Evolutionary conservation across 2,797 vertebrate genomes (phyloP).

Genomic region (Xenops minutus): DNA sequence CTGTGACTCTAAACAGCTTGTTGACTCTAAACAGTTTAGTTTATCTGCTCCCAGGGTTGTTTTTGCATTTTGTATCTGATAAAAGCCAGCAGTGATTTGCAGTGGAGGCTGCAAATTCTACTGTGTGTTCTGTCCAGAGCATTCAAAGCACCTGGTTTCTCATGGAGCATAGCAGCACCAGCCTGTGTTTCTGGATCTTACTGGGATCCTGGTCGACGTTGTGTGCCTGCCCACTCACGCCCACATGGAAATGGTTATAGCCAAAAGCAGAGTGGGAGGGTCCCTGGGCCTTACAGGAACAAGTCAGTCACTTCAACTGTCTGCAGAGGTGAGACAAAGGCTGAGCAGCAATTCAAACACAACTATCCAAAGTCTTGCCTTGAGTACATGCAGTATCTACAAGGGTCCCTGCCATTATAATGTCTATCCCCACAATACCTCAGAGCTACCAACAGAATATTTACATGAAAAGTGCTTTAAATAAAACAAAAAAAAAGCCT

Average conservation of each 20-base stretch:
- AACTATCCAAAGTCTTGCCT: neutral
- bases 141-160: neutral
- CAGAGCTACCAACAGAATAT: neutral
- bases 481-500: neutral
- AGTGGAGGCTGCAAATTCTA: neutral
- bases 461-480: neutral
- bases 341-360: neutral
- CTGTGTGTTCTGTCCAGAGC: neutral
- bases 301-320: neutral
- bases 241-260: rapidly evolving
- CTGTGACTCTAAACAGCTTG: neutral
- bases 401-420: neutral
- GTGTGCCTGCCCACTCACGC: neutral
- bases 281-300: neutral
- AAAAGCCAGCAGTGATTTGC: neutral
- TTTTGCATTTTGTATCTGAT: neutral
- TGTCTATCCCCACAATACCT: neutral
- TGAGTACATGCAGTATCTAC: neutral
- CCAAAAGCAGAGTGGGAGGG: neutral
- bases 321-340: neutral
- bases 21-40: neutral
- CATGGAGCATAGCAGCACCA: rapidly evolving
- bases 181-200: rapidly evolving
- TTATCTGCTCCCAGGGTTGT: neutral
- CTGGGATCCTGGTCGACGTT: neutral